Evolutionary conservation across 2,113 vertebrate genomes (phyloP), one percentile per base, ranked within the genome.

Genomic region (Leucosticte australis): DNA sequence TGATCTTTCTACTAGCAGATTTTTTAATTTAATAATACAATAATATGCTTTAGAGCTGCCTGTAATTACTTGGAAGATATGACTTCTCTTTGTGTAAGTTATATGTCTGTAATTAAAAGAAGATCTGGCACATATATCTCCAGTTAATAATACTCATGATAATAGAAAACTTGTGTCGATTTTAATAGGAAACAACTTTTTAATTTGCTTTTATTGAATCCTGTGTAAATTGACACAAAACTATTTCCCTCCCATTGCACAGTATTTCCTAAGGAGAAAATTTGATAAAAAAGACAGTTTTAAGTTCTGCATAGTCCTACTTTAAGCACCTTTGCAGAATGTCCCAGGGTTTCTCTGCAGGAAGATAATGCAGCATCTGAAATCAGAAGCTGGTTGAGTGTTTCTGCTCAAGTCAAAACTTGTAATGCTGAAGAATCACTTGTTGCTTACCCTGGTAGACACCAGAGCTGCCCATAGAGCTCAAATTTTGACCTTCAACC

Each of bases 1-100:
- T 96, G 87, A 89, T 96, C 89, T 96, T 93, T 91, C 56, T 89
- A 63, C 83, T 87, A 64, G 78, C 0, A 2, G 74, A 68, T 86
- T 93, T 95, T 94, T 92, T 73, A 92, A 93, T 95, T 96, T 90
- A 95, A 93, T 94, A 94, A 91, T 94, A 95, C 68, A 91, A 83
- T 92, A 91, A 93, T 84, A 80, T 95, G 65, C 52, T 89, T 91
- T 87, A 84, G 80, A 94, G 79, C 94, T 90, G 84, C 26, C 81
- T 90, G 77, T 93, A 95, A 94, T 96, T 97, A 95, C 90, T 96
- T 88, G 76, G 57, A 92, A 96, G 92, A 96, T 93, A 85, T 69
- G 87, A 90, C 46, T 90, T 82, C 83, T 91, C 88, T 94, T 94
- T 95, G 42, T 94, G 89, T 91, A 92, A 96, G 79, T 92, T 94